phyloP scores from a whole-genome alignment of 2,888 invertebrate species.

The Dicycla oo region DNA sequence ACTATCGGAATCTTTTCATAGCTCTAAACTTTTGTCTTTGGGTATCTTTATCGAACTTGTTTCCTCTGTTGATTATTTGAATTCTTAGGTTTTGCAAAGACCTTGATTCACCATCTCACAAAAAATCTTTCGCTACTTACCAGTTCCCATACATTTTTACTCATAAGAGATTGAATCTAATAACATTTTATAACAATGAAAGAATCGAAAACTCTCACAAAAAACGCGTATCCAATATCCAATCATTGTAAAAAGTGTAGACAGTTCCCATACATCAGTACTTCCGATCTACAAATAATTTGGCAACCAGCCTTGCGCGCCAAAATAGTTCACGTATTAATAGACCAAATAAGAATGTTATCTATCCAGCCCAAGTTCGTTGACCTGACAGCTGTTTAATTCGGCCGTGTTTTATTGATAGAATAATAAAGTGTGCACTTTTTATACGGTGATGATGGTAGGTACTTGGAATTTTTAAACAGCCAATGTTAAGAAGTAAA shows the following conservation, averaged over 20 bases:
- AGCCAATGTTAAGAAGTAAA: slow-evolving; percentile 14
- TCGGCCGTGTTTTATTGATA: slow-evolving; percentile 54
- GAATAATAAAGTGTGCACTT: slow-evolving; percentile 27
- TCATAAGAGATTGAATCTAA: slow-evolving; percentile 15
- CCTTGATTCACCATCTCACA: background rate
- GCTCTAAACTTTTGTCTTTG: background rate
- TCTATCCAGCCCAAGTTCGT: slow-evolving; percentile 79
- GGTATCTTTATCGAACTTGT: too few species aligned
- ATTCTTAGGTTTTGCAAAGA: background rate
- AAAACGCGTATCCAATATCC: slow-evolving; percentile 46
- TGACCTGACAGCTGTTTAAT: slow-evolving; percentile 74
- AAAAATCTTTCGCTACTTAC: background rate
- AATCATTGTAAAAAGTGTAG: slow-evolving; percentile 56
- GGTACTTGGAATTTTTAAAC: background rate
- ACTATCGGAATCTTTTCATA: too few species aligned
- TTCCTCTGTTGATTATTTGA: background rate
- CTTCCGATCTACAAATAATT: slow-evolving; percentile 85
- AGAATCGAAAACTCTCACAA: slow-evolving; percentile 11
- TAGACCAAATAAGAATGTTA: slow-evolving; percentile 79
- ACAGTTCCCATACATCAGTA: slow-evolving; percentile 60
- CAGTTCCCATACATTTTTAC: background rate
- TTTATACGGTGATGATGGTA: slow-evolving; percentile 15
- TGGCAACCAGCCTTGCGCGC: slow-evolving; percentile 78
- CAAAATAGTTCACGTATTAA: slow-evolving; percentile 78
- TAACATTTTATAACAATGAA: slow-evolving; percentile 7